Conservation (phyloP, 2,888 invertebrate genomes). For the Pemphredon lugubris region DNA sequence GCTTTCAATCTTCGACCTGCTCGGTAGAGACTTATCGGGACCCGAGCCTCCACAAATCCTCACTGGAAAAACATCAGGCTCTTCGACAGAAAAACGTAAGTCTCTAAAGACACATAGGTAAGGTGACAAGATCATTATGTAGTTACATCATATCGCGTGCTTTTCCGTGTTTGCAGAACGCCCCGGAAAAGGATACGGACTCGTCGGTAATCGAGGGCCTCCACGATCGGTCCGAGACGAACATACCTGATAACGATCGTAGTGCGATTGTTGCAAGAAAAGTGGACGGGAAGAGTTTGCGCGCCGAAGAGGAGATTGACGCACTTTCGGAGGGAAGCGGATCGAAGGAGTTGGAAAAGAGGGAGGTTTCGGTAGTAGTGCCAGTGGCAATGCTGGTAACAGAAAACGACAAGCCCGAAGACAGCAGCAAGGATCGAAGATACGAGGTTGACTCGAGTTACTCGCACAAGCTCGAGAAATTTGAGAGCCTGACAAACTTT, state of each 20-base stretch:
- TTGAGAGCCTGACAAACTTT: conserved; percentile 75
- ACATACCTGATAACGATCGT: conserved; percentile 81
- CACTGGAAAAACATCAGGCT: conserved; percentile 68
- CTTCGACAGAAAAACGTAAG: conserved; percentile 72
- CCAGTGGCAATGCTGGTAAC: conserved; percentile 1
- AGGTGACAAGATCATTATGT: neutral
- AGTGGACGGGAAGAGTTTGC: conserved; percentile 41
- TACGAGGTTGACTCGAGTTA: conserved; percentile 60
- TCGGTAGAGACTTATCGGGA: conserved; percentile 73
- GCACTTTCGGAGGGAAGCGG: conserved; percentile 46
- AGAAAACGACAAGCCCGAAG: conserved; percentile 64
- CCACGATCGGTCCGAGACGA: neutral
- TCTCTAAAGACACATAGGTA: conserved; percentile 8
- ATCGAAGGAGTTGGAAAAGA: conserved; percentile 79
- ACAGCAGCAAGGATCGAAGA: too few relatives aligned
- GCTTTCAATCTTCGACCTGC: neutral
- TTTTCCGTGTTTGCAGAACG: conserved; percentile 66
- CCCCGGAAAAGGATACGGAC: conserved; percentile 80
- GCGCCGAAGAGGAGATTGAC: conserved; percentile 38
- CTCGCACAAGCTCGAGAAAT: conserved; percentile 76
- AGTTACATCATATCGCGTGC: neutral
- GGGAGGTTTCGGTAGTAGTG: neutral
- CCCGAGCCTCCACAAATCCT: conserved; percentile 76
- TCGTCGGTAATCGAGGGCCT: conserved; percentile 63
- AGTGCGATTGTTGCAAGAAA: conserved; percentile 57